Percentiles rank a stretch among this genome's conserved stretches.
phyloP scores from a whole-genome alignment of 2,888 invertebrate genomes.

The Phortica okadai region DNA sequence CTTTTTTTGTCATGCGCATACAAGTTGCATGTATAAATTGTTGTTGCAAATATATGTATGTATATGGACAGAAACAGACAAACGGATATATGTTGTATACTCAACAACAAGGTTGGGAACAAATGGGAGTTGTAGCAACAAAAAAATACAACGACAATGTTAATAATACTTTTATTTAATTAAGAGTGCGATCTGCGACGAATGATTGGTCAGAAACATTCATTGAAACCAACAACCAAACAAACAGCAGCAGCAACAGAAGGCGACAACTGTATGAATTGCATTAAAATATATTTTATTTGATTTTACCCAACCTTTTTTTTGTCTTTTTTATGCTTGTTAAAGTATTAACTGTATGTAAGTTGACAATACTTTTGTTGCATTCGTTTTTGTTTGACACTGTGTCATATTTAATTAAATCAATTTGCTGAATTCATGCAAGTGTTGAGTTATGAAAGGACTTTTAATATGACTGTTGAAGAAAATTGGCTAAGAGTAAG shows the following conservation, averaged over 20 bases:
- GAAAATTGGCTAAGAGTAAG: no score
- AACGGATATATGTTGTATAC: constrained; percentile 17
- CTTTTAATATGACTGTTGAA: neutral
- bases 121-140: constrained; percentile 28
- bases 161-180: constrained; percentile 57
- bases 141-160: constrained; percentile 31
- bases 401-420: constrained; percentile 21
- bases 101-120: constrained; percentile 22
- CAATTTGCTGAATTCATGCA: neutral
- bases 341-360: constrained; percentile 3
- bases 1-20: neutral
- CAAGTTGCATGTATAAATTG: neutral
- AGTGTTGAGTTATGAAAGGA: neutral
- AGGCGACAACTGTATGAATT: constrained; percentile 3
- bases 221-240: no score
- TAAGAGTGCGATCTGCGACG: constrained; percentile 48
- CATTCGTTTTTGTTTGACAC: neutral
- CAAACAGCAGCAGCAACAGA: neutral
- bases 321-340: constrained; percentile 2
- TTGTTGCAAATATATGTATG: neutral
- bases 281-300: constrained; percentile 3
- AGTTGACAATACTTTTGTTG: constrained; percentile 16
- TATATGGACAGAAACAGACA: neutral
- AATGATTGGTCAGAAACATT: constrained; percentile 33
- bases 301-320: neutral